phyloP scores from a whole-genome alignment of 2,888 invertebrate genomes.

The Clusia tigrina region DNA sequence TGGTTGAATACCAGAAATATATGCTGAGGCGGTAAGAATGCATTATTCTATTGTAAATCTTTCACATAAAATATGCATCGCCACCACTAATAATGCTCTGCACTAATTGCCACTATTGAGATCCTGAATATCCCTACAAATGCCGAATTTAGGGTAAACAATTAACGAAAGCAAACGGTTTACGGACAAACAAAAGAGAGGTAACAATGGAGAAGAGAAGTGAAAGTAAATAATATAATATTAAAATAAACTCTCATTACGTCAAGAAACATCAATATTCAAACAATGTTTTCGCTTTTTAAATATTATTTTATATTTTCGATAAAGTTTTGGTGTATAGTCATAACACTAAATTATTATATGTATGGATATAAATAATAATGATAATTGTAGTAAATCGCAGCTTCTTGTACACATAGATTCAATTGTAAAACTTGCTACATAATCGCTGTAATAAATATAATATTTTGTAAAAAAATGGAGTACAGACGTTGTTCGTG shows the following conservation, averaged over 20 bases:
- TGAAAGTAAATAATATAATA: no score
- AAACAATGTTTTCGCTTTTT: conserved; percentile 32
- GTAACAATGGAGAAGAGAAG: no score
- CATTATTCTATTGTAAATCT: no score
- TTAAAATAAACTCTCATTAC: conserved; percentile 31
- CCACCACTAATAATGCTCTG: no score
- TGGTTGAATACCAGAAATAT: no score
- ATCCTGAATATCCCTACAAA: no score
- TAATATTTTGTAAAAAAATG: neutral
- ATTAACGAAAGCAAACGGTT: no score
- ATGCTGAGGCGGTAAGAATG: no score
- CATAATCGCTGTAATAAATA: neutral
- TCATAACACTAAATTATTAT: conserved; percentile 30
- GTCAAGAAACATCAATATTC: conserved; percentile 41
- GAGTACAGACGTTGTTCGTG: neutral
- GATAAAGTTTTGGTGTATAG: conserved; percentile 30
- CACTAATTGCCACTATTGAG: no score
- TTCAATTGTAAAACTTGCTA: neutral
- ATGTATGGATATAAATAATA: conserved; percentile 17
- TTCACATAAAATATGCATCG: no score
- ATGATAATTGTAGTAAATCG: conserved; percentile 21
- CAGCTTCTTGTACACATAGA: conserved; percentile 19
- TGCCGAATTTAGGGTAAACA: no score
- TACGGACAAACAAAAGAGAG: no score
- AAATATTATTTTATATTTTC: conserved; percentile 43